Base-by-base conservation (phyloP, 2,797 vertebrate species). In the Benthosema pterotum region DNA sequence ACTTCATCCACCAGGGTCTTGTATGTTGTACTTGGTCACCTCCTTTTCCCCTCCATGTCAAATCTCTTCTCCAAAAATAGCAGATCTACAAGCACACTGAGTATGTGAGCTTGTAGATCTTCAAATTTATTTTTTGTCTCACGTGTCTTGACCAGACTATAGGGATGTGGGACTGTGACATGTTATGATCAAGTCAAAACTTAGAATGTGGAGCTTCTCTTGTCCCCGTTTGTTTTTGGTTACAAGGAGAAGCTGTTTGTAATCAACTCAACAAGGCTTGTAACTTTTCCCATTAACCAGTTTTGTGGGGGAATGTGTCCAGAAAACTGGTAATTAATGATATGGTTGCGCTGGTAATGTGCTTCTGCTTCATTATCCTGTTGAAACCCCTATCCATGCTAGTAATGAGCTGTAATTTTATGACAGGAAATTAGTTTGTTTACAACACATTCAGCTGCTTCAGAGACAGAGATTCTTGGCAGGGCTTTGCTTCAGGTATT, bases 281-380 rank as follows among this genome's bases (percentile, higher is more conserved):
- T 78, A 85, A 77, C 65, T 75, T 69, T 63, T 77, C 79, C 71
- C 74, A 88, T 86, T 85, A 87, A 83, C 63, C 13, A 64, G 73
- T 72, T 82, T 82, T 69, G 72, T 51, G 32, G 84, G 32, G 83
- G 86, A 88, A 91, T 90, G 83, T 77, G 63, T 78, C 82, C 73
- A 63, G 83, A 80, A 80, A 87, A 82, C 82, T 87, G 80, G 78
- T 90, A 88, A 92, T 93, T 92, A 89, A 91, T 91, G 89, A 87
- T 81, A 79, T 74, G 79, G 77, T 78, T 83, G 74, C 65, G 25
- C 76, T 78, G 84, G 84, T 89, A 89, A 91, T 91, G 86, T 88
- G 88, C 86, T 82, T 79, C 82, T 80, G 83, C 79, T 79, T 89
- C 85, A 89, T 88, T 89, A 88, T 85, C 79, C 56, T 85, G 84